A percentile compares a stretch with the other conserved stretches of the same genome.
Conservation (phyloP, 92 coral and sea anemone species). For the Heteractis magnifica region DNA sequence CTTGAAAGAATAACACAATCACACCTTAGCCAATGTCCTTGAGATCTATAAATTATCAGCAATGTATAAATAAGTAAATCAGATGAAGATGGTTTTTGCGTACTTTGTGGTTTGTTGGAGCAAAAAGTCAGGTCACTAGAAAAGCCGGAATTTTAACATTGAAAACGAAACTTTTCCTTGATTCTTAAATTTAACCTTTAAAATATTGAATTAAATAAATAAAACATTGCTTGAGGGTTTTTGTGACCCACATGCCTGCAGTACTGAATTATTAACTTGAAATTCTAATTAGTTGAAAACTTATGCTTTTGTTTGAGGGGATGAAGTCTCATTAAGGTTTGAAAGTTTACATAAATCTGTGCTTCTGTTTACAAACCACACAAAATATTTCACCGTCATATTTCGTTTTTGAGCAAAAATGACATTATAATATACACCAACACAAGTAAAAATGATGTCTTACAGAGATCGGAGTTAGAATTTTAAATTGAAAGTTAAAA, state of each 20-base stretch:
- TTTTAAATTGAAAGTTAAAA: not conserved
- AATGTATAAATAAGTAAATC: not conserved
- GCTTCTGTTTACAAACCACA: conserved; percentile 4
- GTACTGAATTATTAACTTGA: not conserved
- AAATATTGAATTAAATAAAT: not conserved
- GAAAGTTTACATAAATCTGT: conserved; percentile 7
- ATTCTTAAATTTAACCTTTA: not conserved
- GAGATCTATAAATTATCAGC: not conserved
- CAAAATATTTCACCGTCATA: not conserved
- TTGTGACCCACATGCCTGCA: not conserved
- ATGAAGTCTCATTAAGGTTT: not conserved
- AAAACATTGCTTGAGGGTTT: not conserved
- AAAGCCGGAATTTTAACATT: not conserved
- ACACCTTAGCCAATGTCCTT: not conserved
- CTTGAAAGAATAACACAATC: not conserved
- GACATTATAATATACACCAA: not conserved
- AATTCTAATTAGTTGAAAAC: not conserved
- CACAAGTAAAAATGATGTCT: not conserved
- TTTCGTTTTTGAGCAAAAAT: not conserved
- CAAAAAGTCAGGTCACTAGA: not conserved
- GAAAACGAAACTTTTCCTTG: not conserved
- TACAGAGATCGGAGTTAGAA: not conserved
- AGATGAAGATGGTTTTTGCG: not conserved
- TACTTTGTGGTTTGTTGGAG: too few species aligned
- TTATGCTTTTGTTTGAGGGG: not conserved